Conservation (phyloP, 2,888 invertebrate genomes). For the Sminthurinus aureus region DNA sequence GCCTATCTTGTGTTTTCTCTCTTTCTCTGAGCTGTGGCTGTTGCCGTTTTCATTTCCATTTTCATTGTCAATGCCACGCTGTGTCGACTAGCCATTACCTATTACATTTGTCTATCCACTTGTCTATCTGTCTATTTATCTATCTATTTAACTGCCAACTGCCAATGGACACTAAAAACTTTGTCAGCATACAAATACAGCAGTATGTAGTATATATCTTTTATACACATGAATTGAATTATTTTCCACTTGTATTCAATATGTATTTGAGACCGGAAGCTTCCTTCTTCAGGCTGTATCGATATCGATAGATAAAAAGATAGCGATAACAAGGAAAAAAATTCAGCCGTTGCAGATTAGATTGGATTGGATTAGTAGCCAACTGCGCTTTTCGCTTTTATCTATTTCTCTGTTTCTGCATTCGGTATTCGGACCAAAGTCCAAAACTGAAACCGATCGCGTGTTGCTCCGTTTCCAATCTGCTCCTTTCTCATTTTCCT, state of each 20-base stretch:
- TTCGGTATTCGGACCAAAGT: background rate
- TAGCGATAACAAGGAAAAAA: background rate
- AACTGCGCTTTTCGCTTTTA: background rate
- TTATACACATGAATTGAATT: no score
- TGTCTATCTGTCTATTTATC: no score
- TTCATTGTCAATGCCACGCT: no score
- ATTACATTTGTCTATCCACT: no score
- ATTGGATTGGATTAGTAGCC: background rate
- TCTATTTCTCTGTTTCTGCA: background rate
- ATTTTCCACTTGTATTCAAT: no score
- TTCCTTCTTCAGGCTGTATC: background rate
- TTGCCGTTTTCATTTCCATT: no score
- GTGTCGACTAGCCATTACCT: no score
- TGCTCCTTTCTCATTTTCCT: background rate
- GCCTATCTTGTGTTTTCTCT: background rate
- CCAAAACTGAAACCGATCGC: background rate
- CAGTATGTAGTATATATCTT: no score
- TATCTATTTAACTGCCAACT: no score
- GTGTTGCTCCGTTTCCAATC: background rate
- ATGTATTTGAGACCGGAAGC: background rate
- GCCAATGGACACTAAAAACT: no score
- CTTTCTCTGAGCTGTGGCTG: no score
- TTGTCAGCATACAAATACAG: no score
- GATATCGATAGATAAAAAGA: background rate
- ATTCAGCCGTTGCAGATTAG: background rate